Conservation (phyloP, 35 echinoderm and acorn worm genomes). For the Diadema setosum region DNA sequence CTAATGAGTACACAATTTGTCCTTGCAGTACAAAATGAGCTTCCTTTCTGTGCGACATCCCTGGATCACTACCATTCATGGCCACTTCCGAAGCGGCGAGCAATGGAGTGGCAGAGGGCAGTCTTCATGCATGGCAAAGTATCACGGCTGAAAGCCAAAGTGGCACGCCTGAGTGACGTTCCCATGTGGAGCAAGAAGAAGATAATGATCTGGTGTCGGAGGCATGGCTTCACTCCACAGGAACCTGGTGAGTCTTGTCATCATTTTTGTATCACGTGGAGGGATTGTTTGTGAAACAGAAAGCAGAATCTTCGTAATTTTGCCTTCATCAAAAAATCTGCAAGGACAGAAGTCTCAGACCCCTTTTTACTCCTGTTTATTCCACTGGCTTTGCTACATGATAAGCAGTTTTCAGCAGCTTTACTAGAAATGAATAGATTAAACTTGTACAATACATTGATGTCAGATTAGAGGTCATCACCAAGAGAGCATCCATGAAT, state of each 20-base stretch:
- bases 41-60: slow-evolving; percentile 74
- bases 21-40: slow-evolving; percentile 57
- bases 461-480: too few species aligned
- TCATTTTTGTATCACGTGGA: too few species aligned
- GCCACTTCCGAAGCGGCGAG: slow-evolving; percentile 69
- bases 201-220: slow-evolving; percentile 82
- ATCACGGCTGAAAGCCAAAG: slow-evolving; percentile 14
- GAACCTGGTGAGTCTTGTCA: slow-evolving; percentile 49
- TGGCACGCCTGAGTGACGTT: slow-evolving; percentile 17
- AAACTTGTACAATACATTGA: too few species aligned
- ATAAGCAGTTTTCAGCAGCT: too few species aligned
- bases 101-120: slow-evolving; percentile 91
- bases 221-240: slow-evolving; percentile 71
- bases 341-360: background rate
- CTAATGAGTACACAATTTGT: too few species aligned
- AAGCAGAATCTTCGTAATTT: background rate
- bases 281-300: slow-evolving; percentile 24
- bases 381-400: too few species aligned
- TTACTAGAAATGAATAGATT: too few species aligned
- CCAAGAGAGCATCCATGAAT: too few species aligned
- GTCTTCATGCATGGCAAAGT: slow-evolving; percentile 47
- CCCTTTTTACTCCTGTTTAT: too few species aligned
- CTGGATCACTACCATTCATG: slow-evolving; percentile 77
- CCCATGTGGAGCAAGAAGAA: slow-evolving; percentile 77
- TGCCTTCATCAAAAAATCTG: background rate